Evolutionary conservation across 2,797 vertebrate species (phyloP).

Genomic region (Petrocephalus sullivani): DNA sequence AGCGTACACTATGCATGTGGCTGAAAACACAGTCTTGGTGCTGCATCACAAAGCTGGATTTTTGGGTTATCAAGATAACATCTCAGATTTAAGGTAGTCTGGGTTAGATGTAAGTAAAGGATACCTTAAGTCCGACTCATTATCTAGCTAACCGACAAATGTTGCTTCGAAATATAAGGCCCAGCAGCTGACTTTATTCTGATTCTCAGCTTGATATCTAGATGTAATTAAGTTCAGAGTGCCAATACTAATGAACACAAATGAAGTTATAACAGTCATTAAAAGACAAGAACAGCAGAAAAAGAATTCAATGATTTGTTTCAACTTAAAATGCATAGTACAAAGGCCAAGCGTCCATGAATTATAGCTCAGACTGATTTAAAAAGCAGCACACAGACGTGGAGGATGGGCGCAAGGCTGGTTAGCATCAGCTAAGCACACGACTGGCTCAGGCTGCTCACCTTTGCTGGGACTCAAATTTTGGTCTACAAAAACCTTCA

Average conservation of each 20-base stretch:
- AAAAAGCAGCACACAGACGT: neutral
- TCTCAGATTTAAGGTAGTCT: neutral
- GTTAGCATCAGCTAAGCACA: neutral
- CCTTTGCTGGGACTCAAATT: conserved; percentile 98
- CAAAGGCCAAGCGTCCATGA: neutral
- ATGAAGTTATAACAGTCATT: neutral
- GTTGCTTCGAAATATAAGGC: neutral
- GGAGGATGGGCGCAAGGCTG: neutral
- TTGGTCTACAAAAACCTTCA: conserved; percentile 99
- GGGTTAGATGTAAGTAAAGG: neutral
- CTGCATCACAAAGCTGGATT: neutral
- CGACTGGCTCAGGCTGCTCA: conserved; percentile 48
- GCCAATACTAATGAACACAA: neutral
- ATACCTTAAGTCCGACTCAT: neutral
- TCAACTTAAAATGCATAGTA: neutral
- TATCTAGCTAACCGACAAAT: neutral
- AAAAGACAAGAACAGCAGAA: neutral
- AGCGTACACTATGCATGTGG: neutral
- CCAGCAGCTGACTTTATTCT: neutral
- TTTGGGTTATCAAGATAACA: neutral
- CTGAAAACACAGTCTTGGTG: neutral
- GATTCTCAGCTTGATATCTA: neutral
- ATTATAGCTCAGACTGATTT: neutral
- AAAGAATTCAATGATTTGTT: neutral
- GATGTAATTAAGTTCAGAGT: neutral